Percentiles rank a stretch among this genome's conserved stretches.
Conservation (phyloP, 2,113 vertebrate genomes). For the Bufo bufo region DNA sequence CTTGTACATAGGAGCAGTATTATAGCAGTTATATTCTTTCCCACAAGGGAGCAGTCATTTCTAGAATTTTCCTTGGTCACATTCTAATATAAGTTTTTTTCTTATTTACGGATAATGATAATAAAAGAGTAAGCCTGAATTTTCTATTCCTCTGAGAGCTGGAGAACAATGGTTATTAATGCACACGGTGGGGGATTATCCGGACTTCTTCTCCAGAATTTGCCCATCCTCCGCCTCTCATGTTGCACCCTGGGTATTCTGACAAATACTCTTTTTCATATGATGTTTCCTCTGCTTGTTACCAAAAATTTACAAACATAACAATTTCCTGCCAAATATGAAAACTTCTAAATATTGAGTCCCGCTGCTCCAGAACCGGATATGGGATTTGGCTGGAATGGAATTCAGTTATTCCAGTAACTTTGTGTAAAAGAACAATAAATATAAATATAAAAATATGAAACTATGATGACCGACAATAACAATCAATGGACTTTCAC, state of each 20-base stretch:
- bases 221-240: background rate
- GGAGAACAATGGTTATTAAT: conserved; percentile 18
- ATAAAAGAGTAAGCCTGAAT: no score
- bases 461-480: background rate
- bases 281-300: background rate
- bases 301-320: conserved; percentile 22
- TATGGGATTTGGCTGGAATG: background rate
- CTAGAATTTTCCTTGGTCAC: background rate
- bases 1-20: background rate
- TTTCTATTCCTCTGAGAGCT: background rate
- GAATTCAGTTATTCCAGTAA: background rate
- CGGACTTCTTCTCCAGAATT: background rate
- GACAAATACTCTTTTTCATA: conserved; percentile 6
- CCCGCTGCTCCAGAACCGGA: conserved; percentile 9
- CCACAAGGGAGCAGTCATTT: background rate
- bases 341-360: conserved; percentile 20
- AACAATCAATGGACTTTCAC: background rate
- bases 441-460: background rate
- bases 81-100: background rate
- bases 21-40: background rate
- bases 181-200: background rate
- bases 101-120: background rate
- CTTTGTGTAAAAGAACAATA: background rate
- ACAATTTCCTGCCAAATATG: conserved; percentile 23
- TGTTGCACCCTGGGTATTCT: conserved; percentile 10